phyloP scores from a whole-genome alignment of 2,113 vertebrate species.

The Trogon surrucura region DNA sequence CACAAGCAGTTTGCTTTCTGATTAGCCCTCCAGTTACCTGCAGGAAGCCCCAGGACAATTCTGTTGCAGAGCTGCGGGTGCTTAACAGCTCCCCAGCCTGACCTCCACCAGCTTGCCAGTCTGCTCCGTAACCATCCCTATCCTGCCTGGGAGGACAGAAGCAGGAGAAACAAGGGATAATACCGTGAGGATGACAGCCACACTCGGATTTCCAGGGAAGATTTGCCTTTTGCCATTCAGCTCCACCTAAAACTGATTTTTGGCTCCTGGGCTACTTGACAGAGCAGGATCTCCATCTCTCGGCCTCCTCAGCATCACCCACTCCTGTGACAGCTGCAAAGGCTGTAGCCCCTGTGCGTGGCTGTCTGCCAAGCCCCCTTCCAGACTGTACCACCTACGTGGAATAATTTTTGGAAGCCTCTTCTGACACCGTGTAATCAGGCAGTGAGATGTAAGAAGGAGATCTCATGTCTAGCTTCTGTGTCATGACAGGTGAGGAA shows the following conservation, averaged over 20 bases:
- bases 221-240: not conserved
- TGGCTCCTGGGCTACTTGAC: not conserved
- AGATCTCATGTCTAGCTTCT: slow-evolving; percentile 19
- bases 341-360: not conserved
- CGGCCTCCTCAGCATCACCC: not conserved
- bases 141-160: not conserved
- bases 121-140: not conserved
- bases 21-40: not conserved
- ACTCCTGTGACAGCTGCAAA: not conserved
- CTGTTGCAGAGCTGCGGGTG: accelerated
- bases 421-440: slow-evolving; percentile 57
- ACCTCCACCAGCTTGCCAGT: not conserved
- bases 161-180: not conserved
- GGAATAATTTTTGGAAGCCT: slow-evolving; percentile 40
- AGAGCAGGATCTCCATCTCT: not conserved
- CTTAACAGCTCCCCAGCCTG: not conserved
- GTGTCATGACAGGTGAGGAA: slow-evolving; percentile 36
- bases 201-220: not conserved
- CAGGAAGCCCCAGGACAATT: not conserved
- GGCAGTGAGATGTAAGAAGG: slow-evolving; percentile 22
- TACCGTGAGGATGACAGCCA: not conserved
- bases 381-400: not conserved
- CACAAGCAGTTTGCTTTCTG: not conserved
- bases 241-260: not conserved
- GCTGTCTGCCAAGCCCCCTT: not conserved